Evolutionary conservation across 2,113 vertebrate species (phyloP), one percentile per base, ranked within the genome.

Genomic region (Urocolius indicus): DNA sequence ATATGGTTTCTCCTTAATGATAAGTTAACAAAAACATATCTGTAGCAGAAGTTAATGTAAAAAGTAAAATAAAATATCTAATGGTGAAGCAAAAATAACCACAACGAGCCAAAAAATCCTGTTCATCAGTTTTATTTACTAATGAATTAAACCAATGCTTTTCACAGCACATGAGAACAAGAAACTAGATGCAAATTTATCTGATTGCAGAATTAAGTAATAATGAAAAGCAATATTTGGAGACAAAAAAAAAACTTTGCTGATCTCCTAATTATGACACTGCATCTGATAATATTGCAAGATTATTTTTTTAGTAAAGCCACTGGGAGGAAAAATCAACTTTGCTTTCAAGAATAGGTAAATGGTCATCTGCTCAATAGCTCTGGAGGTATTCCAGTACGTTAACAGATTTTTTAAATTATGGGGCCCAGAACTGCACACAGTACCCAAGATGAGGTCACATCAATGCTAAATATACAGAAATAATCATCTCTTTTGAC

Each of bases 281-380:
- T 76, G 8, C 8, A 66, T 21, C 1, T 26, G 15, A 69, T n/a
- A 68, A 19, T 4, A 51, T 7, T 13, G 9, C 8, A 48, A 91
- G 30, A 43, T 10, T 29, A 41, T 82, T 77, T 19, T n/a, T 23
- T 32, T 20, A 38, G 38, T 6, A 76, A 81, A 77, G 16, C 5
- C 8, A 34, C 43, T 41, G 61, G 16, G 22, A 22, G 51, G 10
- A 16, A 41, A 41, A 41, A 41, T n/a, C n/a, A 41, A 62, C 38
- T 80, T 78, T 27, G 13, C 6, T 3, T 77, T 81, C 9, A 74
- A 27, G 17, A 74, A 82, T 61, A 48, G 5, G 17, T 84, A 78
- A 68, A 15, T 0, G 0, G 7, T 1, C 5, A 16, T 7, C 4
- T 9, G 63, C 12, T 41, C 38, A 41, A 12, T 41, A 41, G 38